Base-by-base conservation (phyloP, 2,888 invertebrate genomes). In the Thymelicus acteon region DNA sequence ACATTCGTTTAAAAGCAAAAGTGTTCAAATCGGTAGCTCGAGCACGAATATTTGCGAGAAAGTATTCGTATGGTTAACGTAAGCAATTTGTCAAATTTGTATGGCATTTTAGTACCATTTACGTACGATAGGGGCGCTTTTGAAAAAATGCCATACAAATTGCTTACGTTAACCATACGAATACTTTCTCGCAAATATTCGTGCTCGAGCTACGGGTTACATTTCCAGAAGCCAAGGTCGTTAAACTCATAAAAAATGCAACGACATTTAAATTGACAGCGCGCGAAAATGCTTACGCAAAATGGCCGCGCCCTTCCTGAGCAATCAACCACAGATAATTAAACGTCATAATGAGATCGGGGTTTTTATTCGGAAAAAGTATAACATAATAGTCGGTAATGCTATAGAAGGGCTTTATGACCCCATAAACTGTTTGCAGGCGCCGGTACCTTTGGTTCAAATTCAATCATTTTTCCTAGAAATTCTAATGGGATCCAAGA, bases 331-430 rank as follows among this genome's bases (percentile, higher is more conserved):
- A 71, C 66, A 71, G 71, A 66, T 71, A 65, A 66, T 71, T 71
- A 71, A 71, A 71, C 65, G 71, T 61, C 71, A 61, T 71, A 66
- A 71, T 71, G 71, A 71, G 71, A 71, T 60, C 66, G 63, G 69
- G 58, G 58, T 70, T 70, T 70, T 70, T 70, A 70, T 70, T 70
- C 69, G 63, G 60, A 64, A 70, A 67, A 70, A 70, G 69, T 75
- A 79, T 83, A 83, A 80, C 83, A 79, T 81, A 81, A 85, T 85
- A 86, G 85, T 84, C 79, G 73, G 79, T 85, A 84, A 82, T 83
- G 78, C 79, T 69, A 71, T 79, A 82, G 78, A 77, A 80, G 77
- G 74, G 77, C 74, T 85, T 85, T 83, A 84, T 81, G 75, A 79
- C 73, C 69, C 79, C 77, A 85, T 84, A 85, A 84, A 76, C 67